Base-by-base conservation (phyloP, 2,113 vertebrate species). In the Microtus oregoni region DNA sequence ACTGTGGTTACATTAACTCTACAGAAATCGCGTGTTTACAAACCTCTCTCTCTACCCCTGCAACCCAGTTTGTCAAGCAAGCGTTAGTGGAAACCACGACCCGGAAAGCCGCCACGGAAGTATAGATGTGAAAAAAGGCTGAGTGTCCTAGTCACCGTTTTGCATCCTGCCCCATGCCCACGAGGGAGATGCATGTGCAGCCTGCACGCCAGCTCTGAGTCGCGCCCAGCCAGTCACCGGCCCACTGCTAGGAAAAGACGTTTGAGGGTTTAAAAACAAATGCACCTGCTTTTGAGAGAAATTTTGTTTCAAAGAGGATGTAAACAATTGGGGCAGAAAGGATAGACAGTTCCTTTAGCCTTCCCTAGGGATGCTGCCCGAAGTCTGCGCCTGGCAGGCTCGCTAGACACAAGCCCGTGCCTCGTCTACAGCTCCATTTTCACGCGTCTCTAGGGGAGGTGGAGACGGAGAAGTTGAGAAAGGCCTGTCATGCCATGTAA, bases 211-310 rank as follows among this genome's bases (percentile, higher is more conserved):
- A 47, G 35, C 63, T 94, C 35, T 82, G 83, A 85, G 73, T 86
- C 7, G 41, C 24, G 52, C 68, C 73, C 77, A 38, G 52, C n/a
- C 70, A 55, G 28, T 87, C 55, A 65, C 44, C 61, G 90, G 61
- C 22, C 47, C 35, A 35, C 9, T 67, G 7, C 19, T 52, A 73
- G 77, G 22, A 86, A 88, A n/a, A 41, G 70, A 30, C 61, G 63
- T n/a, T n/a, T n/a, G n/a, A n/a, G 28, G 65, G 22, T 79, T 95
- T 83, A 55, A 91, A 95, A 87, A 10, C 83, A 90, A 92, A 44
- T 50, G 20, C 6, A 63, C 35, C 7, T 82, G 81, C 2, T 78
- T 67, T 52, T 50, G 26, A 41, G 50, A 38, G 38, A 92, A 75
- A 86, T 77, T 73, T 94, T 55, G 58, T 65, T 89, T 86, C 75